Base-by-base conservation (phyloP, 1,140 invertebrate genomes). In the Homarus americanus region DNA sequence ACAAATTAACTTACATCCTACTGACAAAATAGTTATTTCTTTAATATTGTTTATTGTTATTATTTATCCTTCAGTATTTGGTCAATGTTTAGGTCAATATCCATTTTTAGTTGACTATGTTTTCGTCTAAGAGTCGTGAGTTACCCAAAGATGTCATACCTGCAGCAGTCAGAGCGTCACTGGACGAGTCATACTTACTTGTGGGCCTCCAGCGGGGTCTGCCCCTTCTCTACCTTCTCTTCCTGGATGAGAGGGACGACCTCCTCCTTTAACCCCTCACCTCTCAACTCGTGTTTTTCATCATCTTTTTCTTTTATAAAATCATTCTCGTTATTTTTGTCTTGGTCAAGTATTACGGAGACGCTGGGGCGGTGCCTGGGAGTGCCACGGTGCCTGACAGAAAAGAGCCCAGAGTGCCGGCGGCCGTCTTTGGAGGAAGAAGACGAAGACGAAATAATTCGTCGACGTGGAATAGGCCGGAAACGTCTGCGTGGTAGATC, bases 141-240 rank as follows among this genome's bases (percentile, higher is more conserved):
- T 66, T 66, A 20, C 58, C 82, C 24, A 69, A 15, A 15, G 40
- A 58, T 28, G 72, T 76, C 84, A 44, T 63, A 87, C 73, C 84
- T 87, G 32, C 40, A 5, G 32, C 24, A 84, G 63, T 32, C 38
- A 28, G 17, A 49, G 24, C n/a, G 82, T 84, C 82, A 41, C 5
- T n/a, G 24, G 40, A 12, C 34, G 44, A 12, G 84, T 89, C 79
- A 82, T 83, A 82, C 87, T 89, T 82, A 82, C 87, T 53, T 89
- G 44, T 82, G n/a, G 7, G 38, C 32, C 41, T 69, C 76, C 44
- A 28, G 24, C 53, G 73, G 34, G 75, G 86, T 66, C 40, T 44
- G 15, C 34, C 75, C 73, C 49, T 87, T 17, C 17, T 63, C 73
- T 87, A 76, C 73, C 73, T 75, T 72, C 24, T 84, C 38, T 10